phyloP scores from a whole-genome alignment of 2,888 invertebrate species.

The Drosophila kanekoi region DNA sequence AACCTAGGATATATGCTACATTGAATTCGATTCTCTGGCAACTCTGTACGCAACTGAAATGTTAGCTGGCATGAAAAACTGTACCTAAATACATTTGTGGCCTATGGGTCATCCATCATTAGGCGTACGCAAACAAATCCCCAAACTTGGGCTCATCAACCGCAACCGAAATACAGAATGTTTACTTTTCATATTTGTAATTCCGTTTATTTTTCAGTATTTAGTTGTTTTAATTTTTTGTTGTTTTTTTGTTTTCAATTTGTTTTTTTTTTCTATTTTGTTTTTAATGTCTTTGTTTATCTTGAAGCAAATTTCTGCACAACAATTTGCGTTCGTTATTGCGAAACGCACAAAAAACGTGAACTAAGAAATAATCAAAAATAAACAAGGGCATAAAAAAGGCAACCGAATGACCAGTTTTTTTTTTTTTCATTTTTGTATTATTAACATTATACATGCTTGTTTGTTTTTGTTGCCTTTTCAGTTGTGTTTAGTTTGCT shows the following conservation, averaged over 20 bases:
- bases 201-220: slow-evolving; percentile 56
- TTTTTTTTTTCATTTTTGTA: neutral
- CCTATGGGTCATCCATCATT: slow-evolving; percentile 35
- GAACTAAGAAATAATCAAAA: neutral
- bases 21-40: neutral
- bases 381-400: slow-evolving; percentile 23
- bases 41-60: neutral
- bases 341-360: slow-evolving; percentile 11
- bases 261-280: slow-evolving; percentile 21
- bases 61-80: neutral
- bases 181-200: slow-evolving; percentile 48
- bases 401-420: neutral
- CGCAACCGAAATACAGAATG: slow-evolving; percentile 11
- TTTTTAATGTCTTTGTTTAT: slow-evolving; percentile 55
- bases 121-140: slow-evolving; percentile 10
- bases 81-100: neutral
- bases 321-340: slow-evolving; percentile 42
- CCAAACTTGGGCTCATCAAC: neutral
- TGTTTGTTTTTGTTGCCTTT: neutral
- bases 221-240: neutral
- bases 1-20: no score
- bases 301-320: slow-evolving; percentile 48
- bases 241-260: slow-evolving; percentile 21
- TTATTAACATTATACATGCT: neutral
- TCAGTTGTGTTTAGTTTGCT: neutral